A percentile compares a stretch with the other conserved stretches of the same genome.
Evolutionary conservation across 2,888 invertebrate genomes (phyloP).

Genomic region (Chydorus sphaericus): DNA sequence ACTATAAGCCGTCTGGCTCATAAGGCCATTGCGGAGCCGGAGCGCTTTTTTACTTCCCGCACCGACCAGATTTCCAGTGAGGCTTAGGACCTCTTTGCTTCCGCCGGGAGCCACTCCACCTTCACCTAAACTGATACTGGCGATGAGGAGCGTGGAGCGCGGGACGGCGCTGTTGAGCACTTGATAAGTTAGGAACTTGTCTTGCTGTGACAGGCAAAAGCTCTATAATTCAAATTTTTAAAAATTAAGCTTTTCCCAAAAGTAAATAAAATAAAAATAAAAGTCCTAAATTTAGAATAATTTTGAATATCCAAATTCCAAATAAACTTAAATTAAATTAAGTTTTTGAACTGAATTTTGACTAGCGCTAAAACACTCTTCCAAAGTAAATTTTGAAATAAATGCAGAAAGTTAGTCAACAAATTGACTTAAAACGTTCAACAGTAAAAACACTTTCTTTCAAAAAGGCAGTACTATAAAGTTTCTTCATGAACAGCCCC

Average conservation of each 20-base stretch:
- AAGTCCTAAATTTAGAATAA: no score
- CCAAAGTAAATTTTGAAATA: no score
- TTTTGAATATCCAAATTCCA: no score
- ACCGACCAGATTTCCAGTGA: neutral
- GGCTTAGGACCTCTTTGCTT: neutral
- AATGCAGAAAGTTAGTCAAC: neutral
- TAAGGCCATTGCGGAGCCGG: constrained; percentile 44
- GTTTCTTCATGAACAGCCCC: no score
- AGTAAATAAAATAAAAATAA: no score
- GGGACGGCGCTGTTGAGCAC: constrained; percentile 53
- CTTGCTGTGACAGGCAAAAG: constrained; percentile 47
- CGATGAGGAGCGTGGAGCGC: constrained; percentile 50
- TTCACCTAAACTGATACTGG: constrained; percentile 44
- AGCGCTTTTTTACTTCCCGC: constrained; percentile 33
- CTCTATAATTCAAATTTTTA: constrained; percentile 27
- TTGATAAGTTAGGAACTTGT: constrained; percentile 48
- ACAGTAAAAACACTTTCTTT: constrained; percentile 26
- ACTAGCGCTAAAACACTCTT: no score
- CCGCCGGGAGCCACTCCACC: neutral
- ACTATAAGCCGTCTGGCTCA: constrained; percentile 51
- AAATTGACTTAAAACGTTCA: constrained; percentile 24
- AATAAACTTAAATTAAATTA: no score
- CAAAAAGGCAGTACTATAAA: no score
- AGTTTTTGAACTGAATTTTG: no score
- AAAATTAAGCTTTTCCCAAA: no score